Percentiles rank a stretch among this genome's conserved stretches.
Conservation (phyloP, 37 sponge, comb jelly and placozoan genomes). For the Oopsacas minuta region DNA sequence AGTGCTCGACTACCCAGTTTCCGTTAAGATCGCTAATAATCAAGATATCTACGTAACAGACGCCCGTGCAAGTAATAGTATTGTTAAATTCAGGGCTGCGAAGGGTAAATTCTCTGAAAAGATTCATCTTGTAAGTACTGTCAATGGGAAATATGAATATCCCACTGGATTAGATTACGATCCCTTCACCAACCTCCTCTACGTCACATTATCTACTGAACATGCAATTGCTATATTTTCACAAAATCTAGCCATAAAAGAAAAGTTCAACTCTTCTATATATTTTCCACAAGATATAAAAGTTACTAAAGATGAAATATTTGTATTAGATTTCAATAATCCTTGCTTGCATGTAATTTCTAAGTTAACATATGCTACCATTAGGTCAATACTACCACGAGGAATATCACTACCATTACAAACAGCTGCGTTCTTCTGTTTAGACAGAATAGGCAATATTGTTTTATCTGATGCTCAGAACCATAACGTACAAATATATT, state of each 20-base stretch:
- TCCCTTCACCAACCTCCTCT: not conserved
- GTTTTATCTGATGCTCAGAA: not conserved
- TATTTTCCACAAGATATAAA: slow-evolving; percentile 16
- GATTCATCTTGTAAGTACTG: not conserved
- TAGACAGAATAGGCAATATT: not conserved
- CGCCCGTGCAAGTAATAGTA: not conserved
- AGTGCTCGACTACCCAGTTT: not conserved
- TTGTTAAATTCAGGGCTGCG: not conserved
- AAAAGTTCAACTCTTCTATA: not conserved
- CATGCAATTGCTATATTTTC: slow-evolving; percentile 1
- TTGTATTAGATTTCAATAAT: slow-evolving; percentile 10
- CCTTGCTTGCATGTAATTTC: slow-evolving; percentile 1
- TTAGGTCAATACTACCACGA: not conserved
- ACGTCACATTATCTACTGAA: not conserved
- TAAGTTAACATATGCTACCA: not conserved
- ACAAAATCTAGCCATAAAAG: not conserved
- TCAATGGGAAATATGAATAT: not conserved
- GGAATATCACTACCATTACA: not conserved
- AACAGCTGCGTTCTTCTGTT: not conserved
- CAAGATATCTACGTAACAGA: not conserved
- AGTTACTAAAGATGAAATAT: not conserved
- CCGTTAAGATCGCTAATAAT: not conserved
- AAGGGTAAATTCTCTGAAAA: not conserved
- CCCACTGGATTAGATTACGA: not conserved
- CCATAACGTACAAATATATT: slow-evolving; percentile 6